Conservation (phyloP, 2,113 vertebrate genomes). For the Nibea coibor region DNA sequence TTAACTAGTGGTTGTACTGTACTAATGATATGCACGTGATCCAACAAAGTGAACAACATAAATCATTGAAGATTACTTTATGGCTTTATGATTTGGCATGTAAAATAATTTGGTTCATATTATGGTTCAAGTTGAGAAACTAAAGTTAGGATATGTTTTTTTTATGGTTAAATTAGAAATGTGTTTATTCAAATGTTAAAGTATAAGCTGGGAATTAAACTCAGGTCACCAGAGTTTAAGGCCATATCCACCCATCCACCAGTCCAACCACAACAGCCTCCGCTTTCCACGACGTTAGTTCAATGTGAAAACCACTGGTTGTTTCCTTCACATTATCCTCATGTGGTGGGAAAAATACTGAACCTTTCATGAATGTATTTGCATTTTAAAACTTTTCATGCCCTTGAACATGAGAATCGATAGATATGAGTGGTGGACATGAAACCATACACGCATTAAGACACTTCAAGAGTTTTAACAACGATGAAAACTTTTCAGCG, state of each 20-base stretch:
- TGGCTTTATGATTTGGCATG: slow-evolving; percentile 43
- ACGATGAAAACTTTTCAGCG: slow-evolving; percentile 18
- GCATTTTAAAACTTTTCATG: slow-evolving; percentile 13
- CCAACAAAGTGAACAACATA: slow-evolving; percentile 38
- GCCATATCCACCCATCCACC: slow-evolving; percentile 39
- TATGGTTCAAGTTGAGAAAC: slow-evolving; percentile 43
- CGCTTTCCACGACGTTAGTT: slow-evolving; percentile 58
- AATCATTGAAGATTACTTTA: slow-evolving; percentile 46
- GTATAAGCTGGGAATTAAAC: slow-evolving; percentile 48
- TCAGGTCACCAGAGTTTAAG: slow-evolving; percentile 66
- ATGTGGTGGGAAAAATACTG: slow-evolving; percentile 49
- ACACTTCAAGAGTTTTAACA: slow-evolving; percentile 22
- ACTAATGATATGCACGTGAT: slow-evolving; percentile 33
- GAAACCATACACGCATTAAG: neutral
- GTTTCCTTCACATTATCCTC: slow-evolving; percentile 47
- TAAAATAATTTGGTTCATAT: slow-evolving; percentile 51
- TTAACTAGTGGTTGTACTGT: neutral
- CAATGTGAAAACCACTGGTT: slow-evolving; percentile 50
- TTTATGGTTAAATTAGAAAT: slow-evolving; percentile 17
- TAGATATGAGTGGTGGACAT: neutral
- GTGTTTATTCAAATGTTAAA: slow-evolving; percentile 39
- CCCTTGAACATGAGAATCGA: neutral
- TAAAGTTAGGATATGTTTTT: slow-evolving; percentile 41
- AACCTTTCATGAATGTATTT: slow-evolving; percentile 49
- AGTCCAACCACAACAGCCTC: slow-evolving; percentile 60